Conservation (phyloP, 2,113 vertebrate genomes). For the Circaetus cinerascens region DNA sequence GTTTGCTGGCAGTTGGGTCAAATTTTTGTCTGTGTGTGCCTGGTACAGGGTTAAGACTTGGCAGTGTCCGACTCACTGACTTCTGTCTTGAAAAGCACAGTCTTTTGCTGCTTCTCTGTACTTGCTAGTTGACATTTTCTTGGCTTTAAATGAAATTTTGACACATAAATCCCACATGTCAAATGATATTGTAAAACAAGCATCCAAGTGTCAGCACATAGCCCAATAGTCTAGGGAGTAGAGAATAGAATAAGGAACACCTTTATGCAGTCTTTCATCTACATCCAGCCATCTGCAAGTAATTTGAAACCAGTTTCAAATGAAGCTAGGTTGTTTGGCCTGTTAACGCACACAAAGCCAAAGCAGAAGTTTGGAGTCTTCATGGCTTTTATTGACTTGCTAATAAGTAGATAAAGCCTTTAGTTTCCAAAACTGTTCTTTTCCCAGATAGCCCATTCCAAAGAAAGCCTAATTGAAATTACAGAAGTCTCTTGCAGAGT, state of each 20-base stretch:
- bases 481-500: conserved; percentile 41
- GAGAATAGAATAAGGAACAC: conserved; percentile 72
- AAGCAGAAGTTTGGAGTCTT: conserved; percentile 64
- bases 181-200: conserved; percentile 86
- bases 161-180: conserved; percentile 83
- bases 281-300: conserved; percentile 80
- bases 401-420: conserved; percentile 69
- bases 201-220: conserved; percentile 81
- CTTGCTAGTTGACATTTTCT: conserved; percentile 81
- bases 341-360: conserved; percentile 31
- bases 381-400: conserved; percentile 66
- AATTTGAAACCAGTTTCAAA: conserved; percentile 76
- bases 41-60: conserved; percentile 65
- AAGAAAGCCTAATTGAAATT: conserved; percentile 46
- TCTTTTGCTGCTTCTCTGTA: conserved; percentile 60
- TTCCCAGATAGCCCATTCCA: conserved; percentile 29
- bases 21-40: conserved; percentile 55
- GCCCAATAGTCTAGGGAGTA: conserved; percentile 71
- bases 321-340: conserved; percentile 68
- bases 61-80: conserved; percentile 48
- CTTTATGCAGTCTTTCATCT: conserved; percentile 77
- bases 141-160: conserved; percentile 76
- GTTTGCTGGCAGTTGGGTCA: conserved; percentile 56
- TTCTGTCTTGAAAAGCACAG: conserved; percentile 61
- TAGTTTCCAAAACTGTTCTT: conserved; percentile 44